Base-by-base conservation (phyloP, 2,113 vertebrate species). In the Eurypyga helias region DNA sequence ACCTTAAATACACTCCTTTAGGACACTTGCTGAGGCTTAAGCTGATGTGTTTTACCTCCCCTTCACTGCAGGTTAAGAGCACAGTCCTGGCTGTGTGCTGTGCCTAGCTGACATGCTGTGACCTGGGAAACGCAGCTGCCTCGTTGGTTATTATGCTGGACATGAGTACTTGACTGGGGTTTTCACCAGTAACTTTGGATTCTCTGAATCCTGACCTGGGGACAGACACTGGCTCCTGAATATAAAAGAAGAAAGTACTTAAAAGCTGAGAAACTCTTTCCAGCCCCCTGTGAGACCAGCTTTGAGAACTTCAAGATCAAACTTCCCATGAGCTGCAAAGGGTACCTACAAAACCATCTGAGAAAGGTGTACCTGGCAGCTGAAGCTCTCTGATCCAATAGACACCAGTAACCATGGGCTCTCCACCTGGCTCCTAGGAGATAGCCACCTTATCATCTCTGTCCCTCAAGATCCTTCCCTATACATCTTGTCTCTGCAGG, bases 251-350 rank as follows among this genome's bases (percentile, higher is more conserved):
- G 25, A 86, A 70, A 52, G 11, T 25, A 34, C 23, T 62, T 46
- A 23, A 82, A 21, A 24, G 20, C 15, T 52, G 6, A 58, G 75
- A 54, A 93, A 70, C 12, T 15, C 5, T 20, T 71, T 55, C 17
- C 11, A 85, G 33, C 8, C 13, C 21, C 10, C 25, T n/a, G 28
- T 0, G 0, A 70, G 28, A 31, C 24, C 20, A 52, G 10, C 34
- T 41, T 70, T 58, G 17, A 18, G 11, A 78, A 31, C 11, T 54
- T 82, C 26, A 67, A 57, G 33, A 46, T 83, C 29, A 58, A 38
- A 66, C 31, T 24, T 90, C 20, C 23, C 23, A 60, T 2, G 10
- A 62, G 6, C 21, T 78, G 24, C n/a, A 90, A 60, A 51, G 6
- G 23, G 20, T 91, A 57, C 16, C 14, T 78, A 31, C 24, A 78